A percentile compares a stretch with the other conserved stretches of the same genome.
Conservation (phyloP, 1,140 invertebrate species). For the Ooceraea biroi region DNA sequence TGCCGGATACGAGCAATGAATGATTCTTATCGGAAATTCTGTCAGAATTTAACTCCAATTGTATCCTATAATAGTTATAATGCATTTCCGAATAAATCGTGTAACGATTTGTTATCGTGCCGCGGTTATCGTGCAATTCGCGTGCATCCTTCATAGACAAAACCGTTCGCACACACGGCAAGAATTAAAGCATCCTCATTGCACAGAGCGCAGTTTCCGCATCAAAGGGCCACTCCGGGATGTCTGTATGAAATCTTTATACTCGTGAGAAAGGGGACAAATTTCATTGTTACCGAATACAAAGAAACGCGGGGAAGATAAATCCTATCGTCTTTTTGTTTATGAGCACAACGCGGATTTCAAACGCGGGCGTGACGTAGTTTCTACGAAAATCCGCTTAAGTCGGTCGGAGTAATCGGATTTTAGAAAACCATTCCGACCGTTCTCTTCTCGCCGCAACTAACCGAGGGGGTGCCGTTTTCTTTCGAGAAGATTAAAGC, state of each 20-base stretch:
- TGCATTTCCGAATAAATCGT: neutral
- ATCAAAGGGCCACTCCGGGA: constrained; percentile 12
- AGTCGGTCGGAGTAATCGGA: constrained; percentile 73
- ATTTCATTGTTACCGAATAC: constrained; percentile 50
- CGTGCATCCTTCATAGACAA: neutral
- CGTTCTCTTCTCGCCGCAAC: constrained; percentile 51
- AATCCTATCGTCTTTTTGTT: constrained; percentile 61
- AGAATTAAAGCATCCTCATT: constrained; percentile 27
- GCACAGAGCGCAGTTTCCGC: constrained; percentile 26
- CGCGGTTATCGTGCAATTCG: neutral
- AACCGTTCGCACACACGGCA: constrained; percentile 4
- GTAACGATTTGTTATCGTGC: neutral
- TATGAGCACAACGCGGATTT: constrained; percentile 65
- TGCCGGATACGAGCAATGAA: neutral
- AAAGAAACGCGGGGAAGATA: constrained; percentile 62
- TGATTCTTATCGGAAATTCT: constrained; percentile 4
- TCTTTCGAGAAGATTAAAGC: constrained; percentile 43
- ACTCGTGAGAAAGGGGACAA: constrained; percentile 42
- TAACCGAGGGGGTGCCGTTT: constrained; percentile 12
- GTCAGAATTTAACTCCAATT: neutral
- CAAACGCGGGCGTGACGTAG: constrained; percentile 52
- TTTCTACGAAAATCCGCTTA: constrained; percentile 73
- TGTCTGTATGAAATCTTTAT: constrained; percentile 20
- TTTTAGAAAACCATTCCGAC: constrained; percentile 64
- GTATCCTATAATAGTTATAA: neutral